Percentiles rank a stretch among this genome's conserved stretches.
phyloP scores from a whole-genome alignment of 2,113 vertebrate genomes.

The Hyaena hyaena region DNA sequence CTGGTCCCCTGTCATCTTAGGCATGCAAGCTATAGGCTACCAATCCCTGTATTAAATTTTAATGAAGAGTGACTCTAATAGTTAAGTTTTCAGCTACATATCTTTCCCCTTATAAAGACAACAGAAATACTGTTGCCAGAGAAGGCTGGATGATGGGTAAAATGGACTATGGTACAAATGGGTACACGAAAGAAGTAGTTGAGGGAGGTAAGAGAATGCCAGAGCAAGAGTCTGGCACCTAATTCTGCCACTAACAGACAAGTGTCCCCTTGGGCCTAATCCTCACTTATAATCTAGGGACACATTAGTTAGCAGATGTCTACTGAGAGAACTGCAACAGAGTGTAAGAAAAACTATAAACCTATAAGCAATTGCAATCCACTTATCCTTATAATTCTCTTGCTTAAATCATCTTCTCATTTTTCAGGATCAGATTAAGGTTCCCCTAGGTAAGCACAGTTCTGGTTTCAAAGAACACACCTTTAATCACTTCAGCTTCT shows the following conservation, averaged over 20 bases:
- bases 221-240: background rate
- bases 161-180: background rate
- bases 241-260: background rate
- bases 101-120: background rate
- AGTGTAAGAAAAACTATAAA: background rate
- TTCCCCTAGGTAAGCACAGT: background rate
- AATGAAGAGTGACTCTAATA: background rate
- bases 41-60: background rate
- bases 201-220: background rate
- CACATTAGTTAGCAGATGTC: background rate
- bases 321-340: background rate
- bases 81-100: background rate
- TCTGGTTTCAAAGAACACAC: background rate
- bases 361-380: background rate
- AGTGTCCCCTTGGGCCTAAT: background rate
- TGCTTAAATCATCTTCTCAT: background rate
- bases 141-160: background rate
- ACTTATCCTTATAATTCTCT: background rate
- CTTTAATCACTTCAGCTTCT: background rate
- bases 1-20: background rate
- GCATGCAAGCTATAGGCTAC: background rate
- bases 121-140: background rate
- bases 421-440: constrained; percentile 24
- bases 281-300: background rate
- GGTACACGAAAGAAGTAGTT: background rate